A percentile compares a stretch with the other conserved stretches of the same genome.
Evolutionary conservation across 2,113 vertebrate genomes (phyloP).

Genomic region (Corythornis madagascariensis): DNA sequence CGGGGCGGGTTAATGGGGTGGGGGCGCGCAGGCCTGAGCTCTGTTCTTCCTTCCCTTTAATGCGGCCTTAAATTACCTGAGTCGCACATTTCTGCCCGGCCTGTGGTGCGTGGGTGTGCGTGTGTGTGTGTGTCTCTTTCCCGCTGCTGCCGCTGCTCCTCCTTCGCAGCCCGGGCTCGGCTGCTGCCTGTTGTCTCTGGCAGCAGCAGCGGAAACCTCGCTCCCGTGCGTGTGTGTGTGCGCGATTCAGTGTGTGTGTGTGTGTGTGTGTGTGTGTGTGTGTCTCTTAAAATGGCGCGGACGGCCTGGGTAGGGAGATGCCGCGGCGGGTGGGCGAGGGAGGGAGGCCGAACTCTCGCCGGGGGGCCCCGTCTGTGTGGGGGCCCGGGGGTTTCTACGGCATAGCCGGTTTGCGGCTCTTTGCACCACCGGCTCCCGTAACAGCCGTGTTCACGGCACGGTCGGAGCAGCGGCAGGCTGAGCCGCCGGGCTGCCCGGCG

Average conservation of each 20-base stretch:
- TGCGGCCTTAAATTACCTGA: slow-evolving; percentile 47
- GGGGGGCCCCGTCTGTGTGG: background rate
- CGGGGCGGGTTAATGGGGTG: slow-evolving; percentile 13
- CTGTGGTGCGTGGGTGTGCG: slow-evolving; percentile 4
- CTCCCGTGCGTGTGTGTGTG: background rate
- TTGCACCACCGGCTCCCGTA: background rate
- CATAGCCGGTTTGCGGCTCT: background rate
- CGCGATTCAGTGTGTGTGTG: background rate
- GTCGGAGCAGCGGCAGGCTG: background rate
- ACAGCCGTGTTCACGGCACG: background rate
- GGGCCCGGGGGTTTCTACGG: background rate
- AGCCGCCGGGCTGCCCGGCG: background rate
- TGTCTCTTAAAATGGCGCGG: slow-evolving; percentile 70
- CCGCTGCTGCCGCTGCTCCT: background rate
- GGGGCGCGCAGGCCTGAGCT: background rate
- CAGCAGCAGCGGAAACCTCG: slow-evolving; percentile 43
- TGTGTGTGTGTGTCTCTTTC: background rate
- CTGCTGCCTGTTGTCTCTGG: slow-evolving; percentile 59
- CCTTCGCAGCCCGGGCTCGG: slow-evolving; percentile 9
- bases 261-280: background rate
- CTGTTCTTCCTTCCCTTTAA: background rate
- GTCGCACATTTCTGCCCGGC: slow-evolving; percentile 26
- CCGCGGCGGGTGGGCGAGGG: slow-evolving; percentile 20
- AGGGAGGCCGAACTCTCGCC: background rate
- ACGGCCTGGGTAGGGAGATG: slow-evolving; percentile 4